Evolutionary conservation across 2,113 vertebrate genomes (phyloP).

Genomic region (Puma concolor): DNA sequence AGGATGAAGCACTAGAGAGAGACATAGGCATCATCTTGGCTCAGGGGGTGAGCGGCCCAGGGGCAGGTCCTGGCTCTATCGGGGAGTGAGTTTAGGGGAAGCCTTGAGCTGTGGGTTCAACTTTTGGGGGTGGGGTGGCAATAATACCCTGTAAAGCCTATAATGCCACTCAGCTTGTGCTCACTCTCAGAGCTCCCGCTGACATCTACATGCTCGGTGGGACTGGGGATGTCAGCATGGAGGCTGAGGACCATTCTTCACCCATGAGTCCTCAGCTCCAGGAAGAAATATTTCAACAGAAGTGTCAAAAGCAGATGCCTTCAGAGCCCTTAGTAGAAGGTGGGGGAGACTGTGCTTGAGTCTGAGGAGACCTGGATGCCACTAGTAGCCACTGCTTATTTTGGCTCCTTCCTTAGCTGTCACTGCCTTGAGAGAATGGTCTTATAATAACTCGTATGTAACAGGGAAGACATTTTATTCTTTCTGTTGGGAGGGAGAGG

Average conservation of each 20-base stretch:
- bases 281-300: background rate
- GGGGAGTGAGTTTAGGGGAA: background rate
- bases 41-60: background rate
- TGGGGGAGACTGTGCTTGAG: background rate
- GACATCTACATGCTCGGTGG: background rate
- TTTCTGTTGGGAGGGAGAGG: background rate
- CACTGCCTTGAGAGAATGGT: background rate
- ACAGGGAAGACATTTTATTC: background rate
- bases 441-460: background rate
- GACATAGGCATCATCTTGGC: background rate
- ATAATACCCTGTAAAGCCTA: background rate
- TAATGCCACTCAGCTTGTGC: background rate
- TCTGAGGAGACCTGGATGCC: background rate
- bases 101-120: accelerated
- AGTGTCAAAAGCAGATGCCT: background rate
- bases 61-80: accelerated
- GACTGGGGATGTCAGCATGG: background rate
- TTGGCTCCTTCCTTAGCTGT: background rate
- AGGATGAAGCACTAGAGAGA: background rate
- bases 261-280: background rate
- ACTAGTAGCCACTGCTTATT: background rate
- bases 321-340: background rate
- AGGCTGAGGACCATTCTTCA: background rate
- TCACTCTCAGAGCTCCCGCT: background rate
- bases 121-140: background rate